Base-by-base conservation (phyloP, 2,113 vertebrate species). In the Oreochromis niloticus region DNA sequence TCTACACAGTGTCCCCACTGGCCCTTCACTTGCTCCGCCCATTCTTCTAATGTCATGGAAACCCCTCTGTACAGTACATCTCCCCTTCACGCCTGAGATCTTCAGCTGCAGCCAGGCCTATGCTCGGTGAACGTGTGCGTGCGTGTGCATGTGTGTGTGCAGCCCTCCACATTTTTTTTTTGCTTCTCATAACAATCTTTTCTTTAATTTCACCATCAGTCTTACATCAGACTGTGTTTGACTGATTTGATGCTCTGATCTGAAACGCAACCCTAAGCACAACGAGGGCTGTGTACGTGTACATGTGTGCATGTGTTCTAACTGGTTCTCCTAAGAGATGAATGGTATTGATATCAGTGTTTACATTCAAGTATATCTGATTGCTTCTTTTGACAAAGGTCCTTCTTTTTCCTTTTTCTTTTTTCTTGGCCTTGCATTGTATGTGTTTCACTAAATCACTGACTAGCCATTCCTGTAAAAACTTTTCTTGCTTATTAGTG, bases 41-140 rank as follows among this genome's bases (percentile, higher is more conserved):
- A 82, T 88, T 84, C 89, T 90, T 82, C 88, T 66, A 59, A 32
- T 90, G 88, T 95, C 34, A 81, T 95, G 94, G 92, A 92, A 96
- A 92, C 95, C 88, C 94, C 87, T 91, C 86, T 93, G 82, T 92
- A 92, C 90, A 95, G 80, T 87, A 59, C 85, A 94, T 91, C 78
- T 84, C 48, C 41, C 34, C 83, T 73, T 55, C 89, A 80, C 16
- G 41, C 75, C 80, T 83, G 86, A 86, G 90, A 80, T 87, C 82
- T 52, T 66, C 88, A 78, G 81, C 89, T 79, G 7, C 89, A 80
- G 41, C 86, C 82, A 50, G 87, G 52, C 88, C 85, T 82, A 79
- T 82, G 82, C 52, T 82, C 11, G 4, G 82, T 88, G 87, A 48
- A 19, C 57, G 85, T 4, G 50, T 34, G 88, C 4, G 30, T 30